Conservation (phyloP, 2,888 invertebrate genomes). For the Apocheima hispidaria region DNA sequence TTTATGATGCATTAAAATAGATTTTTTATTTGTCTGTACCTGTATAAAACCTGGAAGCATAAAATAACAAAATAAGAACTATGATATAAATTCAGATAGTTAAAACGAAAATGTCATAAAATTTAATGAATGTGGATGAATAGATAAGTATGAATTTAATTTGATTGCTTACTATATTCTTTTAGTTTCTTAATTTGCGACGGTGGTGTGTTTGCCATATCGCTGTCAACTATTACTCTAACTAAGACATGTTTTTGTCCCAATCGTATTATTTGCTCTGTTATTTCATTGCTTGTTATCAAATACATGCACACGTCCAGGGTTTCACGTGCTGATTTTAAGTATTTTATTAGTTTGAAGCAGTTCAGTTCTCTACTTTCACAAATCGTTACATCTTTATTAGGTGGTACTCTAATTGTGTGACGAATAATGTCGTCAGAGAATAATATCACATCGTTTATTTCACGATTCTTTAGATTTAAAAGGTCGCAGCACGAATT, state of each 20-base stretch:
- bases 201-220: slow-evolving; percentile 79
- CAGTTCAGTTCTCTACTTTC: slow-evolving; percentile 79
- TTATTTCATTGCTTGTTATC: slow-evolving; percentile 79
- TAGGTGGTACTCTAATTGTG: slow-evolving; percentile 70
- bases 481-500: slow-evolving; percentile 67
- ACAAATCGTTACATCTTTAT: slow-evolving; percentile 71
- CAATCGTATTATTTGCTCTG: slow-evolving; percentile 78
- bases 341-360: slow-evolving; percentile 78
- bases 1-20: slow-evolving; percentile 93
- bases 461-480: slow-evolving; percentile 72
- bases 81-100: too few species aligned
- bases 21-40: slow-evolving; percentile 78
- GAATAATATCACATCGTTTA: slow-evolving; percentile 81
- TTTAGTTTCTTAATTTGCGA: slow-evolving; percentile 79
- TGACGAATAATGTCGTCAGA: slow-evolving; percentile 76
- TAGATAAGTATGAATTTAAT: not conserved
- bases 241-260: slow-evolving; percentile 80
- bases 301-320: slow-evolving; percentile 83
- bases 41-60: slow-evolving; percentile 74
- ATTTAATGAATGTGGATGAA: not conserved
- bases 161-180: slow-evolving; percentile 74
- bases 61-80: slow-evolving; percentile 20
- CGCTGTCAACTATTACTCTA: slow-evolving; percentile 80
- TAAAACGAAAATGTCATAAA: too few species aligned
- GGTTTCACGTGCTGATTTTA: slow-evolving; percentile 80